These are phyloP conservation scores for Burhinus oedicnemus DNA, from an alignment of 2,113 vertebrate genomes.

Conservation along the genomic window DNA sequence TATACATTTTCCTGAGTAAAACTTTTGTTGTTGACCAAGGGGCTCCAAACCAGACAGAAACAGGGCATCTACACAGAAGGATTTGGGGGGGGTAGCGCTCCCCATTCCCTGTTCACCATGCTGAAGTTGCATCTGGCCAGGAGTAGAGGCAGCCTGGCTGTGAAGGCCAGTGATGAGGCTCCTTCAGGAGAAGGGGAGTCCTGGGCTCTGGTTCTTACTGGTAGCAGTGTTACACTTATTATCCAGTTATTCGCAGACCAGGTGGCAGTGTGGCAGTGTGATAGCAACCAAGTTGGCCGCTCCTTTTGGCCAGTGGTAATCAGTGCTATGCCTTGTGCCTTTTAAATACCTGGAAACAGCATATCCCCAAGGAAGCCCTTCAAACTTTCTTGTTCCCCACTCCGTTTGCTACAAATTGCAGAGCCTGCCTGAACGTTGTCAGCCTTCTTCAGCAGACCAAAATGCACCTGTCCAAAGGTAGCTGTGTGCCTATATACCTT, in stretches of 20 bases:
- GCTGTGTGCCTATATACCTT: neutral
- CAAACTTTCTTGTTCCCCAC: neutral
- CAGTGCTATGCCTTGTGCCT: neutral
- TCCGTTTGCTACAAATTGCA: neutral
- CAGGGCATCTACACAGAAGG: neutral
- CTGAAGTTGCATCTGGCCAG: neutral
- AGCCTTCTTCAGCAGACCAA: neutral
- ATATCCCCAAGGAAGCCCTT: neutral
- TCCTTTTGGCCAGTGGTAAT: neutral
- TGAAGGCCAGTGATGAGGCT: neutral
- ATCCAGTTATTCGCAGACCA: neutral
- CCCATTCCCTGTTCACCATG: fast-evolving
- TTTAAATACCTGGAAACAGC: neutral
- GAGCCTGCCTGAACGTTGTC: neutral
- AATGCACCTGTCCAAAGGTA: neutral
- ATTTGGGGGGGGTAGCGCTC: neutral
- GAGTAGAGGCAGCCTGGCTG: neutral
- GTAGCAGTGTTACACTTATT: neutral
- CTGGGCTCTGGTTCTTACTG: neutral
- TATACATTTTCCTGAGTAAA: neutral
- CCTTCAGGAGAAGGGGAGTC: neutral
- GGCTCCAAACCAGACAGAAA: neutral
- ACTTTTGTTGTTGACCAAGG: neutral
- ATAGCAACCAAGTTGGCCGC: neutral
- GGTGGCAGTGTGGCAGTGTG: neutral